Evolutionary conservation across 2,113 vertebrate species (phyloP).

Genomic region (Petromus typicus): DNA sequence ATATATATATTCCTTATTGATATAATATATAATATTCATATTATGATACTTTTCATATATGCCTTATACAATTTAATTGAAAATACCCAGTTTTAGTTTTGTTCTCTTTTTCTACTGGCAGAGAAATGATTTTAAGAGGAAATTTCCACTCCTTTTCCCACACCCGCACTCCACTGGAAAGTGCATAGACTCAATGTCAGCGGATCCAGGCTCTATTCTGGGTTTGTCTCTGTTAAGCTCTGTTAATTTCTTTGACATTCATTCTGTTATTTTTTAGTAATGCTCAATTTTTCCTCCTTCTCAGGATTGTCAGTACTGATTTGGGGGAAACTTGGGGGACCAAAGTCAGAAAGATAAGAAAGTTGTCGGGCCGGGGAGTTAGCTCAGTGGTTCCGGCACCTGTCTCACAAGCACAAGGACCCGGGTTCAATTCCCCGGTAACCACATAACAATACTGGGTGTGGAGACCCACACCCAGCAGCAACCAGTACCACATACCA

Average conservation of each 20-base stretch:
- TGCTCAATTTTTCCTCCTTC: neutral
- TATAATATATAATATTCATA: accelerated
- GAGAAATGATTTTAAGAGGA: neutral
- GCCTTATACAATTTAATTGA: neutral
- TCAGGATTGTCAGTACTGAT: neutral
- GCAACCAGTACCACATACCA: too few species aligned
- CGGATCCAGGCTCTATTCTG: neutral
- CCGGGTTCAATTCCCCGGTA: too few species aligned
- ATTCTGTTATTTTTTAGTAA: neutral
- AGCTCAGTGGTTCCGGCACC: too few species aligned
- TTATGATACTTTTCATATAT: neutral
- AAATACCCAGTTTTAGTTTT: neutral
- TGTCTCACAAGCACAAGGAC: too few species aligned
- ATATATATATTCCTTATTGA: too few species aligned
- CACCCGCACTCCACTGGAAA: accelerated
- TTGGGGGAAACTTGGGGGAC: neutral
- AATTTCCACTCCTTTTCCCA: neutral
- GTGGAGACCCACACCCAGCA: too few species aligned
- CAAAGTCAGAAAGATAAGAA: neutral
- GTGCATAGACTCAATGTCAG: accelerated
- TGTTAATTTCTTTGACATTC: neutral
- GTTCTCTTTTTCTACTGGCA: neutral
- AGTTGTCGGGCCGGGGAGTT: too few species aligned
- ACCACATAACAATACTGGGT: too few species aligned
- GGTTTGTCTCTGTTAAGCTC: neutral